A percentile compares a stretch with the other conserved stretches of the same genome.
phyloP scores from a whole-genome alignment of 2,797 vertebrate genomes.

The Novumbra hubbsi region DNA sequence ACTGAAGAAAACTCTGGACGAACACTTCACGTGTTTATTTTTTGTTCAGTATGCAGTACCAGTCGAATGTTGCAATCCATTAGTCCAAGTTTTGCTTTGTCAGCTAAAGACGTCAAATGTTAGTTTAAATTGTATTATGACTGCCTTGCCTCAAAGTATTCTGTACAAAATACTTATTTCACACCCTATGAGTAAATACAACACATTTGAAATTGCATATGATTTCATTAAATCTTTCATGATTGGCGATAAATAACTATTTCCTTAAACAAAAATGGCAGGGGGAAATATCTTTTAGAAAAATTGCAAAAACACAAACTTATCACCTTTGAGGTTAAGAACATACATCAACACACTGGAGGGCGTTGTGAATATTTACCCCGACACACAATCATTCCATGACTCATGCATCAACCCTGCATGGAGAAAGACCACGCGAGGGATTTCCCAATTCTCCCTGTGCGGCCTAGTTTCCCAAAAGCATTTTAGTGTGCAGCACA shows the following conservation, averaged over 20 bases:
- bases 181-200: background rate
- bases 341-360: background rate
- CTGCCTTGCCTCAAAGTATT: background rate
- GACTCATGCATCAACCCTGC: background rate
- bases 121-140: background rate
- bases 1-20: too few species aligned
- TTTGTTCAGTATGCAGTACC: background rate
- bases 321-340: background rate
- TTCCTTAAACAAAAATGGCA: too few species aligned
- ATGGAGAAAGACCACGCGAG: background rate
- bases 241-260: too few species aligned
- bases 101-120: background rate
- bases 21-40: background rate
- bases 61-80: background rate
- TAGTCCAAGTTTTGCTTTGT: background rate
- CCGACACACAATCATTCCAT: background rate
- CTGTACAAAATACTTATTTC: background rate
- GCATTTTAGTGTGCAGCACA: background rate
- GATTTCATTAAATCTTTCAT: too few species aligned
- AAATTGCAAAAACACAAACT: background rate
- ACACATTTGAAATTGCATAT: background rate
- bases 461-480: background rate
- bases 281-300: too few species aligned
- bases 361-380: background rate
- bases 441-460: background rate